Evolutionary conservation across 35 echinoderm and acorn worm genomes (phyloP).

Genomic region (Chiridota heheva): DNA sequence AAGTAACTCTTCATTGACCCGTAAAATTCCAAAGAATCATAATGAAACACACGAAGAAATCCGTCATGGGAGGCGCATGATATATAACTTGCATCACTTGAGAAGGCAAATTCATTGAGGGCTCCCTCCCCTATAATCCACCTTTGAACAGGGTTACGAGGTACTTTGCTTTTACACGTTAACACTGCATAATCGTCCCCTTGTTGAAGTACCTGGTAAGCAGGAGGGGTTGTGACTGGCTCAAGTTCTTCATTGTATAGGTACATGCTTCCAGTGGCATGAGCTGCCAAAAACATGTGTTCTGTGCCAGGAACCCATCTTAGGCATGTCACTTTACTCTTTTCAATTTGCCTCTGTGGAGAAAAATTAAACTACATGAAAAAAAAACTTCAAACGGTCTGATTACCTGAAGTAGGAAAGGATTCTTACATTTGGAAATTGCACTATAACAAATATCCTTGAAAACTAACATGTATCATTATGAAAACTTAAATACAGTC

Average conservation of each 20-base stretch:
- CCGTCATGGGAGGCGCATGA: constrained; percentile 95
- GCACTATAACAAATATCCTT: no score
- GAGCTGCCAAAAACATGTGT: constrained; percentile 93
- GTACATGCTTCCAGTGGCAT: constrained; percentile 93
- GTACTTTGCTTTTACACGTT: constrained; percentile 95
- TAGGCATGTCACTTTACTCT: constrained; percentile 87
- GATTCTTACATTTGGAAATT: no score
- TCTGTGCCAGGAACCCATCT: constrained; percentile 96
- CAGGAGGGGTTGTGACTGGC: constrained; percentile 74
- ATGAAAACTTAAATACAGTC: no score
- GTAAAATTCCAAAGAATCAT: constrained; percentile 90
- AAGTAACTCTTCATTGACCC: constrained; percentile 99
- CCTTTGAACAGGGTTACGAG: constrained; percentile 88
- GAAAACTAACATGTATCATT: neutral
- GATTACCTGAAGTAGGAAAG: no score
- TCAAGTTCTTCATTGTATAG: constrained; percentile 86
- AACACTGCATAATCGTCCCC: constrained; percentile 91
- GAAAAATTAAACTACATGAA: constrained; percentile 21
- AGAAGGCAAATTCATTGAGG: constrained; percentile 97
- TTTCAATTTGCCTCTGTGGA: constrained; percentile 94
- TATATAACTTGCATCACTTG: constrained; percentile 77
- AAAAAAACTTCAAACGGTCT: neutral
- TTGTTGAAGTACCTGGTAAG: constrained; percentile 89
- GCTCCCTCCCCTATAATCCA: constrained; percentile 95
- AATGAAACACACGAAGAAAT: constrained; percentile 92